Base-by-base conservation (phyloP, 1,140 invertebrate species). In the Pomacea maculata region DNA sequence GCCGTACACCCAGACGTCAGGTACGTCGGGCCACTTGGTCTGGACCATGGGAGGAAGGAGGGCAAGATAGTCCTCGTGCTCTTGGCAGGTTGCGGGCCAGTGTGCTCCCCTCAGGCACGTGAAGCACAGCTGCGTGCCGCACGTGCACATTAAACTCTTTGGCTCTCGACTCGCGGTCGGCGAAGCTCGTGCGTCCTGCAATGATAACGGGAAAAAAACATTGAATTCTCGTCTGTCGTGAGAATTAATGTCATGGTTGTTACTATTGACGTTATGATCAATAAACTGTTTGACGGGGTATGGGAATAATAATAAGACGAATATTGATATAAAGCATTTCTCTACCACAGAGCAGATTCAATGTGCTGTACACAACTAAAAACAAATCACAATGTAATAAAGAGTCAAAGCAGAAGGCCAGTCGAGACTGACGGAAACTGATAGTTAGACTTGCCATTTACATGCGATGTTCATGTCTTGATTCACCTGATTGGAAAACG, bases 31-130 rank as follows among this genome's bases (percentile, higher is more conserved):
- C 9, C 14, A 3, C 7, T 29, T 29, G 6, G n/a, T 65, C 5
- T n/a, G 54, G 5, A 63, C 6, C 19, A 54, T 68, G n/a, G 45
- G 78, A 6, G 2, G 7, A 75, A 61, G 65, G 1, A 61, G 78
- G 17, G 70, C 72, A 68, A 65, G 79, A 72, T 87, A 88, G 1
- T 64, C 34, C 15, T 45, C 55, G 4, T 81, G 82, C 8, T 79
- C 71, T 15, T 84, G 81, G 81, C 87, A 88, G 45, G 80, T 63
- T 1, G 84, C 84, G 14, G 87, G 87, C 85, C 85, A 88, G 64
- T 88, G 87, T 12, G 85, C 57, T 15, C 67, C 65, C n/a, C 82
- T 61, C 6, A 86, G 67, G 70, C 87, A 88, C 17, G 82, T 76
- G 74, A 86, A 85, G 68, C 87, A 88, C 15, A 87, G 45, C 15